Base-by-base conservation (phyloP, 2,888 invertebrate genomes). In the Apomyelois bistriatella region DNA sequence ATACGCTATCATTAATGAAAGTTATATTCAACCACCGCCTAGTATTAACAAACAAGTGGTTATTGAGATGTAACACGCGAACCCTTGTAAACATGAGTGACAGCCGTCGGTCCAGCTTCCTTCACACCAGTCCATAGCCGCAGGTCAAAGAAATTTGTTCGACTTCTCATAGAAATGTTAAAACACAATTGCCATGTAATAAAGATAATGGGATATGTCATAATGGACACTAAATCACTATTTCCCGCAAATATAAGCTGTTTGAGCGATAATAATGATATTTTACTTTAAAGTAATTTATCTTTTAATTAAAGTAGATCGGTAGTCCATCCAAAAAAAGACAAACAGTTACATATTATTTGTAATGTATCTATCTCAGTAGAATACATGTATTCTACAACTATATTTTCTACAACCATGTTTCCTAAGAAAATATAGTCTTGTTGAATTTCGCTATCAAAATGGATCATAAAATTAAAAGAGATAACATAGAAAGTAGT, bases 41-140 rank as follows among this genome's bases (percentile, higher is more conserved):
- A 16, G 36, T 16, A 65, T 65, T 54, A 53, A 64, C 61, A 72
- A 74, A 78, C 76, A 72, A 74, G 68, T 62, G 65, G 68, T 66
- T 68, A 67, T 64, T 63, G 63, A 64, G 64, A 65, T 58, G 72
- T 76, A 66, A 69, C 73, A 74, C 65, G 68, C 65, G 66, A 66
- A 70, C 68, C 72, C 65, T 68, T 68, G 66, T 77, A 73, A 78
- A 67, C 72, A 70, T 74, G 81, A 82, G 73, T 80, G 79, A 79
- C 79, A 75, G 70, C 62, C 64, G 64, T 61, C 65, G 61, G 13
- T 5, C 32, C 16, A 32, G 16, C 13, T 15, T 15, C 63, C 66
- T 49, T 53, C 52, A 42, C 35, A 52, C 58, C 43, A 60, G 68
- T 60, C 61, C 56, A 56, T 53, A 22, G 78, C 77, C 78, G 53